Conservation (phyloP, 2,888 invertebrate species). For the Himalopsyche tibetana region DNA sequence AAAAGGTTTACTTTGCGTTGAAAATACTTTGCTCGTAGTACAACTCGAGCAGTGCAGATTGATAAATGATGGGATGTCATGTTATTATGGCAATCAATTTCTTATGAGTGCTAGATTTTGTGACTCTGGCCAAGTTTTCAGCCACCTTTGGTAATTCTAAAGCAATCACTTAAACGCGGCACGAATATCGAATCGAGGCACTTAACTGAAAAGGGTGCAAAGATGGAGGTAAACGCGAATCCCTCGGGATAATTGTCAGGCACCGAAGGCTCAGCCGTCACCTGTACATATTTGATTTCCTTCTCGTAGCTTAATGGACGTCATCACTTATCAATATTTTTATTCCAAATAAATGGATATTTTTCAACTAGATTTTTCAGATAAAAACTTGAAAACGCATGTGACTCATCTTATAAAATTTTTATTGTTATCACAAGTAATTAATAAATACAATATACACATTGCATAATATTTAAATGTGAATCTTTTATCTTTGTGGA, state of each 20-base stretch:
- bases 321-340: background rate
- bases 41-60: background rate
- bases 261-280: background rate
- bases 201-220: conserved; percentile 8
- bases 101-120: background rate
- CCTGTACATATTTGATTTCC: background rate
- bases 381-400: too few species aligned
- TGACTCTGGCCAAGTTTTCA: background rate
- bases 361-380: too few species aligned
- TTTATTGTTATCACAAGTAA: too few species aligned
- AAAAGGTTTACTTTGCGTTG: background rate
- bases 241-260: background rate
- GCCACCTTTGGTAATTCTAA: conserved; percentile 5
- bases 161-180: conserved; percentile 20
- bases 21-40: background rate
- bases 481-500: too few species aligned
- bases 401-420: too few species aligned
- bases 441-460: too few species aligned
- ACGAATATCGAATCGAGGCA: background rate
- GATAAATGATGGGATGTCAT: conserved; percentile 16
- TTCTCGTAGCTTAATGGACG: background rate
- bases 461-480: too few species aligned
- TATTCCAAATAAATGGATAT: background rate
- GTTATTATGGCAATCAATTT: background rate
- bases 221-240: conserved; percentile 13